phyloP scores from a whole-genome alignment of 2,113 vertebrate genomes.

The Opisthocomus hoazin region DNA sequence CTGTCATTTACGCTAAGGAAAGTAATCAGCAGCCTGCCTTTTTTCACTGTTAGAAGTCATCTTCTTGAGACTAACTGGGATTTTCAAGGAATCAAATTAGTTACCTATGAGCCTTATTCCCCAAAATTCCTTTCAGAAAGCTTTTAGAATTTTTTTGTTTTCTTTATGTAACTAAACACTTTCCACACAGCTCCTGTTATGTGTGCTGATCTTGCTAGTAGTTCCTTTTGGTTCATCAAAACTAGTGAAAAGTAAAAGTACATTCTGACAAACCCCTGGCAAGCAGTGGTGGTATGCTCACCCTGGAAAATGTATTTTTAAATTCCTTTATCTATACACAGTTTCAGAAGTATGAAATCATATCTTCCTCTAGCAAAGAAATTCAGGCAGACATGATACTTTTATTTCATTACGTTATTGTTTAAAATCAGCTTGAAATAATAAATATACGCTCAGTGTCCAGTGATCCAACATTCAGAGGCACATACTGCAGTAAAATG shows the following conservation, averaged over 20 bases:
- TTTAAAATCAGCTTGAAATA: conserved; percentile 20
- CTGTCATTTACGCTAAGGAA: neutral
- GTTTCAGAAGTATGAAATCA: neutral
- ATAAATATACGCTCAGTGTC: neutral
- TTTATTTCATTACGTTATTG: conserved; percentile 11
- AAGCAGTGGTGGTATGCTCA: neutral
- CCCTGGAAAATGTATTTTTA: neutral
- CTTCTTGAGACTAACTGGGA: neutral
- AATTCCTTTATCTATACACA: neutral
- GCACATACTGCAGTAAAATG: neutral
- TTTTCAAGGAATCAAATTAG: neutral
- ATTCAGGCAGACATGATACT: neutral
- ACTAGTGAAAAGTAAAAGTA: neutral
- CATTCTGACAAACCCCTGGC: neutral
- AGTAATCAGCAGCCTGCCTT: neutral
- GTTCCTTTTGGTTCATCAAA: neutral
- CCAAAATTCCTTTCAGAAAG: neutral
- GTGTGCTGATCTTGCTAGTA: neutral
- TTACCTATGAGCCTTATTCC: neutral
- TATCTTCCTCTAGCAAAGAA: neutral
- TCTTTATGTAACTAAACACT: neutral
- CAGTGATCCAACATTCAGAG: neutral
- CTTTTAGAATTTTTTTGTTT: neutral
- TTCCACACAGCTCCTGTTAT: neutral
- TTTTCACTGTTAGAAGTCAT: neutral